Evolutionary conservation across 2,797 vertebrate species (phyloP).

Genomic region (Aotus griseimembra): DNA sequence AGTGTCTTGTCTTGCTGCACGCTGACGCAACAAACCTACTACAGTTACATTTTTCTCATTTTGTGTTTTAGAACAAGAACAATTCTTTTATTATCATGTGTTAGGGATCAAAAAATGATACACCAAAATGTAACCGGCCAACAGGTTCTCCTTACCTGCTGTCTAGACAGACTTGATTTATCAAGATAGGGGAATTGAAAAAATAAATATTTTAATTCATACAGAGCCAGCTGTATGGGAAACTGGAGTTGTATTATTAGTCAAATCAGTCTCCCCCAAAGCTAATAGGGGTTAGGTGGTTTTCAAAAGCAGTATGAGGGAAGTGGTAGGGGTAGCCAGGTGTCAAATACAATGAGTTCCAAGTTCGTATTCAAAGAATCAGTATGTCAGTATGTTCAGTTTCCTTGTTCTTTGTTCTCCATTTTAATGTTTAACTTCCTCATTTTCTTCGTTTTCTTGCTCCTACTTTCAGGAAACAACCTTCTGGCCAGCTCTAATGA

Average conservation of each 20-base stretch:
- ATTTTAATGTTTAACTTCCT: no score
- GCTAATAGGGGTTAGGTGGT: neutral
- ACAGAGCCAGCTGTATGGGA: neutral
- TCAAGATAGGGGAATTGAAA: neutral
- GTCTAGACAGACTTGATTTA: neutral
- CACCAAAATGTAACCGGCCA: neutral
- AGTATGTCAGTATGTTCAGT: no score
- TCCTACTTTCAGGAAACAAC: no score
- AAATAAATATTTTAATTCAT: neutral
- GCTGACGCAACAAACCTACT: neutral
- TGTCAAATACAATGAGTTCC: no score
- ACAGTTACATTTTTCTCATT: neutral
- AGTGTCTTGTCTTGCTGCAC: neutral
- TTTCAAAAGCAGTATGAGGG: neutral
- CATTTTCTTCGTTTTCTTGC: no score
- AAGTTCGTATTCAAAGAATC: no score
- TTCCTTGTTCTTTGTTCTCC: no score
- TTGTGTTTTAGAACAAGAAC: neutral
- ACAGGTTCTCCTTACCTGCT: neutral
- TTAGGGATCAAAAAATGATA: neutral
- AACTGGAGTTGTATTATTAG: neutral
- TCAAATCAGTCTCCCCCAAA: neutral
- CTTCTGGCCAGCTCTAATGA: no score
- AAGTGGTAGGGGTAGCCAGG: accelerated
- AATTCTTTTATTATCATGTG: neutral